Evolutionary conservation across 2,888 invertebrate genomes (phyloP).

Genomic region (Galeopsomyia nigrocyanea): DNA sequence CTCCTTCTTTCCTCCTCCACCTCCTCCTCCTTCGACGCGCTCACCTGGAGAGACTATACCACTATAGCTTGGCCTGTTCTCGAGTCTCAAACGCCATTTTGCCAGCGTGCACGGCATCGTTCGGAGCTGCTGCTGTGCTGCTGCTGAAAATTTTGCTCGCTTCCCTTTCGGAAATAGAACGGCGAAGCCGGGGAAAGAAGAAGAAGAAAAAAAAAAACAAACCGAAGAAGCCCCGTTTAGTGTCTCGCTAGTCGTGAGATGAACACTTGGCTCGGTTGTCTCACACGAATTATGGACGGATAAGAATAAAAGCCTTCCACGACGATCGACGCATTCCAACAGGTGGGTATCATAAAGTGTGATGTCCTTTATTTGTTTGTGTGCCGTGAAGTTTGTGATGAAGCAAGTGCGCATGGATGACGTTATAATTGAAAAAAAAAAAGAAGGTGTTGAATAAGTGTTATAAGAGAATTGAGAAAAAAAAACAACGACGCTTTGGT

Average conservation of each 20-base stretch:
- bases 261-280: not conserved
- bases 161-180: not conserved
- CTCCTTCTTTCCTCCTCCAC: slow-evolving; percentile 25
- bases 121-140: too few relatives aligned
- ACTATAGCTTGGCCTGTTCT: slow-evolving; percentile 21
- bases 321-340: not conserved
- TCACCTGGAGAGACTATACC: slow-evolving; percentile 21
- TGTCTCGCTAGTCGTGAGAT: slow-evolving; percentile 33
- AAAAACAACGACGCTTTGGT: slow-evolving; percentile 11
- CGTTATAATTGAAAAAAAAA: slow-evolving; percentile 8
- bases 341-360: too few relatives aligned
- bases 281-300: not conserved
- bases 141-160: too few relatives aligned
- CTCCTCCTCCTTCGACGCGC: slow-evolving; percentile 31
- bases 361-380: not conserved
- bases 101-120: not conserved
- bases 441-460: slow-evolving; percentile 35
- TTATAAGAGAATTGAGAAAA: slow-evolving; percentile 30
- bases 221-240: slow-evolving; percentile 46
- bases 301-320: not conserved
- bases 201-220: slow-evolving; percentile 32
- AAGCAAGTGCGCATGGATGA: slow-evolving; percentile 3
- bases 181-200: not conserved
- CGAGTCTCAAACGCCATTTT: slow-evolving; percentile 36
- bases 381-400: not conserved